Evolutionary conservation across 2,113 vertebrate species (phyloP).

Genomic region (Podarcis cretensis): DNA sequence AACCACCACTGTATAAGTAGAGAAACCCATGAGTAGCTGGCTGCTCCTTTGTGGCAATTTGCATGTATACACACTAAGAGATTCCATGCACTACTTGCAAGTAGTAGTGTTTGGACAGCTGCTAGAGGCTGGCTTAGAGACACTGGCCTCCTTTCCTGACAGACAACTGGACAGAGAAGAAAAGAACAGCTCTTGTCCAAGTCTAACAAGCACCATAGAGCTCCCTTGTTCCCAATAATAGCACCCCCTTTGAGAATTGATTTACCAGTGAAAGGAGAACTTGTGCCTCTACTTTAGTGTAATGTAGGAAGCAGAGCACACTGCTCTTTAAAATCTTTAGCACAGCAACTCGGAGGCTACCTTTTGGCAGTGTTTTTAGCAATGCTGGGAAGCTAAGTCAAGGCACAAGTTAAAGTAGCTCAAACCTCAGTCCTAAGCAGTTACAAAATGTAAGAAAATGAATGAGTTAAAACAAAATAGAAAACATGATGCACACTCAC

Average conservation of each 20-base stretch:
- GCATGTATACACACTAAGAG: background rate
- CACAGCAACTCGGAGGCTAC: background rate
- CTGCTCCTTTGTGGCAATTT: background rate
- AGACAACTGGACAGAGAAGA: constrained; percentile 24
- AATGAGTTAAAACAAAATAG: background rate
- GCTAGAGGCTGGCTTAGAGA: constrained; percentile 13
- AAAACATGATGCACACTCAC: background rate
- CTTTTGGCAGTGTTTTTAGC: constrained; percentile 4
- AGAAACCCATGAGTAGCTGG: background rate
- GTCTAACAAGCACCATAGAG: constrained; percentile 25
- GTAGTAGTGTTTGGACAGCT: constrained; percentile 13
- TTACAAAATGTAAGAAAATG: background rate
- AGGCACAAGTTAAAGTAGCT: background rate
- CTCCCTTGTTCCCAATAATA: constrained; percentile 27
- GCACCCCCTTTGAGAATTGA: constrained; percentile 25
- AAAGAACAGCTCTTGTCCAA: constrained; percentile 27
- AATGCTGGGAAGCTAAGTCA: background rate
- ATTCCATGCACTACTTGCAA: background rate
- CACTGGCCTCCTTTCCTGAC: constrained; percentile 2
- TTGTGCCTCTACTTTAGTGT: constrained; percentile 17
- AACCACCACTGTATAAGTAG: background rate
- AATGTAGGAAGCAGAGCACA: constrained; percentile 13
- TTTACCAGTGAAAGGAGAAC: constrained; percentile 22
- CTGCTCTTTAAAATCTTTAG: constrained; percentile 16
- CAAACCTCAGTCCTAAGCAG: background rate